Percentiles rank a stretch among this genome's conserved stretches.
Evolutionary conservation across 1,140 invertebrate species (phyloP).

Genomic region (Lysiphlebus fabarum): DNA sequence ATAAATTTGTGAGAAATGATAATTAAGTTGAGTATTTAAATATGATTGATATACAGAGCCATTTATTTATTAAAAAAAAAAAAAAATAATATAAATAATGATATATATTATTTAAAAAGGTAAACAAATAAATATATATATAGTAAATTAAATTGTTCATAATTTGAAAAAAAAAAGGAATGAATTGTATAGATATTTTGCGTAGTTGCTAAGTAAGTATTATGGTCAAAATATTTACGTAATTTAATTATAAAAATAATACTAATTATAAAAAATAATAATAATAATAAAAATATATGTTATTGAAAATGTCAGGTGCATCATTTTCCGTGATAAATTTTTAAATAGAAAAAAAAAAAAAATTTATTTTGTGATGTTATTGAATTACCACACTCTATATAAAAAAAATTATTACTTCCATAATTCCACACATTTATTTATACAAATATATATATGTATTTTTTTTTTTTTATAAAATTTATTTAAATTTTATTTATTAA

Average conservation of each 20-base stretch:
- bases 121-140: slow-evolving; percentile 29
- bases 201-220: slow-evolving; percentile 12
- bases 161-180: slow-evolving; percentile 10
- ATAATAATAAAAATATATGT: slow-evolving; percentile 2
- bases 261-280: neutral
- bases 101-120: slow-evolving; percentile 28
- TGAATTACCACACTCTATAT: neutral
- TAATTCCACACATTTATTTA: too few relatives aligned
- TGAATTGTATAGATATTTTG: slow-evolving; percentile 13
- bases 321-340: slow-evolving; percentile 13
- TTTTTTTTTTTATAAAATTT: too few relatives aligned
- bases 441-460: too few relatives aligned
- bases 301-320: slow-evolving; percentile 6
- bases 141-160: slow-evolving; percentile 10
- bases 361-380: slow-evolving; percentile 16
- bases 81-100: slow-evolving; percentile 26
- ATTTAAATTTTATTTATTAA: too few relatives aligned
- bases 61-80: slow-evolving; percentile 27
- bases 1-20: slow-evolving; percentile 10
- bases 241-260: neutral
- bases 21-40: slow-evolving; percentile 7
- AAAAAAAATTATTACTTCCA: too few relatives aligned
- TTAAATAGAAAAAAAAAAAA: neutral
- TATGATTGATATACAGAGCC: slow-evolving; percentile 15
- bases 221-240: slow-evolving; percentile 4